These are phyloP conservation scores for Apodemia mormo DNA, from an alignment of 2,888 invertebrate genomes.

Conservation along the genomic window DNA sequence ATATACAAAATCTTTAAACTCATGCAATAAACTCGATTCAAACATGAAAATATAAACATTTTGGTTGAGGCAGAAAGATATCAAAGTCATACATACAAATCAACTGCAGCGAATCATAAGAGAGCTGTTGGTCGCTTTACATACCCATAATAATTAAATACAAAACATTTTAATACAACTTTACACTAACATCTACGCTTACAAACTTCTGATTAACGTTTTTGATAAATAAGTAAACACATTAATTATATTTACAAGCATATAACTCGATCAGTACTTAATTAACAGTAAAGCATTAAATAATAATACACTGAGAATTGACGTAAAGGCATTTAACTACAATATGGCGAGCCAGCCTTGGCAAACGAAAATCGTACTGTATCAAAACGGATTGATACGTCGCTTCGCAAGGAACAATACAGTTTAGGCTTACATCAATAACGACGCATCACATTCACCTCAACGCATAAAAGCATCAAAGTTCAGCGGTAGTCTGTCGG, in stretches of 20 bases:
- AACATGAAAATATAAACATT: conserved; percentile 44
- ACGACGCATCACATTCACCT: conserved; percentile 36
- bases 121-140: conserved; percentile 77
- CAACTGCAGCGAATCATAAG: conserved; percentile 71
- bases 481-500: conserved; percentile 73
- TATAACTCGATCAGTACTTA: conserved; percentile 73
- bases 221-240: conserved; percentile 80
- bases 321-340: conserved; percentile 78
- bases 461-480: conserved; percentile 46
- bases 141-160: conserved; percentile 79
- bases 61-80: conserved; percentile 50
- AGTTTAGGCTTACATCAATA: conserved; percentile 29
- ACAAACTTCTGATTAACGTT: conserved; percentile 73
- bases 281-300: conserved; percentile 75
- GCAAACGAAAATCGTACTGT: conserved; percentile 49
- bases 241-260: conserved; percentile 80
- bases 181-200: conserved; percentile 80
- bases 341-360: conserved; percentile 69
- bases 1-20: conserved; percentile 77
- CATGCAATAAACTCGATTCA: conserved; percentile 64
- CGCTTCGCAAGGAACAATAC: conserved; percentile 36
- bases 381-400: conserved; percentile 34
- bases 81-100: conserved; percentile 53
- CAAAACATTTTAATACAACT: conserved; percentile 79
- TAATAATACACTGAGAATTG: conserved; percentile 82